Base-by-base conservation (phyloP, 1,140 invertebrate genomes). In the Drosophila chauvacae region DNA sequence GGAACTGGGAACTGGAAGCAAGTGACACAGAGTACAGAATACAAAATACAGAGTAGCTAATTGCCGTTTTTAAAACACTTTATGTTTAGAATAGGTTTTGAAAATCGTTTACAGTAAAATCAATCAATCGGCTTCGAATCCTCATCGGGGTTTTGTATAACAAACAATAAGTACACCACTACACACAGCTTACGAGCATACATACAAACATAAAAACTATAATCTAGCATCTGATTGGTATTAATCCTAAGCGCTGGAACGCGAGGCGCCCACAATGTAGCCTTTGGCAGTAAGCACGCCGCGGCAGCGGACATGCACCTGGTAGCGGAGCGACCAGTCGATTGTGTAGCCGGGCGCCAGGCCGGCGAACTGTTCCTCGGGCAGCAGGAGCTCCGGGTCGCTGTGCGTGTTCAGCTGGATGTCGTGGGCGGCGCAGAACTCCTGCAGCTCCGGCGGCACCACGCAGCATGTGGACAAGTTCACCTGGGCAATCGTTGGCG, bases 401-500 rank as follows among this genome's bases (percentile, higher is more conserved):
- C 96, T 98, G 92, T 99, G 98, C 1, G 98, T 99, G 7, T 99
- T 94, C 23, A 99, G 93, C 87, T 99, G 98, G 53, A 99, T 96
- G 80, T 98, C 96, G 86, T 98, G 96, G 77, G 97, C 95, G 88
- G 96, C 97, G 60, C 98, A 97, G 94, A 98, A 99, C 58, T 95
- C 94, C 91, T 97, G 96, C 62, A 99, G 94, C 13, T 96, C 96
- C 23, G 96, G 96, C 14, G 98, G 98, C 65, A 99, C 98, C 5
- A 98, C 96, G 94, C 98, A 99, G 93, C 98, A 99, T 4, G 96
- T 96, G 2, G 97, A 96, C 53, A 99, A 94, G 94, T 98, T 99
- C 69, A 99, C 98, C 94, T 99, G 98, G 73, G 98, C 96, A 63
- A 98, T 98, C 74, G 95, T 95, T 18, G 98, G 98, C 82, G 97